Evolutionary conservation across 2,113 vertebrate species (phyloP), one percentile per base, ranked within the genome.

Genomic region (Albula glossodonta): DNA sequence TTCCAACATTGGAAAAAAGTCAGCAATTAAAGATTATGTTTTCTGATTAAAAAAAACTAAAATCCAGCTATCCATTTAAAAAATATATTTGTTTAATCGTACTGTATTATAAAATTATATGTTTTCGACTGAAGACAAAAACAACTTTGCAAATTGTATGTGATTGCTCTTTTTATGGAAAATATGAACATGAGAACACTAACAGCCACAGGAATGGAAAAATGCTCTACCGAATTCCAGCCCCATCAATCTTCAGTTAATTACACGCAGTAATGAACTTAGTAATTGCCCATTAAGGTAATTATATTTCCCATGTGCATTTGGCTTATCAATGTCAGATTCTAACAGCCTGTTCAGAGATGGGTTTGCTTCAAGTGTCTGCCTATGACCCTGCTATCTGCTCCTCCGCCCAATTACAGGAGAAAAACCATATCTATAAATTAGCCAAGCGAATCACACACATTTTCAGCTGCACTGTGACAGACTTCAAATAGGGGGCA

Each of bases 281-380:
- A 85, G 83, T 85, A 85, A 87, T 87, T 85, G 80, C 41, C 83
- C 87, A 87, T 87, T 87, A 87, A 83, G 53, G 66, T 77, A 87
- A 87, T 87, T 87, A 87, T 83, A 82, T 85, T 57, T 82, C 82
- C 83, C 80, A 82, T 82, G 81, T 85, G 85, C 60, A 85, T 83
- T 82, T 85, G 41, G 70, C 80, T 85, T 87, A 87, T 87, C 87
- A 85, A 82, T 87, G 85, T 86, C 85, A 83, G 80, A 83, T 87
- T 85, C n/a, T 22, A 78, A 15, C 70, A 25, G 80, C 52, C 51
- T 85, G 13, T 17, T 70, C 63, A 70, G 60, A 82, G 81, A 51
- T n/a, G 41, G 79, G 80, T 10, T 53, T 51, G 3, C 41, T 52
- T 83, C 74, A 85, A 85, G 70, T 51, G 12, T 50, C 51, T 85